Conservation (phyloP, 2,888 invertebrate species). For the Tuta absoluta region DNA sequence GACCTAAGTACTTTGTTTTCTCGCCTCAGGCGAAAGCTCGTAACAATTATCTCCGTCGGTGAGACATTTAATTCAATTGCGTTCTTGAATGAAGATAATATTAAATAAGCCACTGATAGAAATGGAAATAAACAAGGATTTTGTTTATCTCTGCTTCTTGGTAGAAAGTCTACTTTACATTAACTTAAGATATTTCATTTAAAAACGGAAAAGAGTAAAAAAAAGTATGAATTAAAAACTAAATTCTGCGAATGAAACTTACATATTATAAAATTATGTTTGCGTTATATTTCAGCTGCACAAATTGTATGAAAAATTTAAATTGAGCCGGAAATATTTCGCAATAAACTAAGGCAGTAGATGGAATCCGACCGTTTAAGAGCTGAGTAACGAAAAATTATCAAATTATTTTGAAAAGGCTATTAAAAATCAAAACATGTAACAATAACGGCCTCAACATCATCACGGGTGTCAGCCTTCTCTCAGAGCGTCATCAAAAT, state of each 20-base stretch:
- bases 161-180: neutral
- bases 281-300: no score
- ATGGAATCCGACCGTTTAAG: no score
- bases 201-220: no score
- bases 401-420: neutral
- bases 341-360: no score
- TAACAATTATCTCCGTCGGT: constrained; percentile 2
- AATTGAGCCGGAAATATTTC: no score
- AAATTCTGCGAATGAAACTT: no score
- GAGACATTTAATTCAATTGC: constrained; percentile 13
- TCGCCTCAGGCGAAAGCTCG: neutral
- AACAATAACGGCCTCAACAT: neutral
- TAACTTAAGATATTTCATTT: no score
- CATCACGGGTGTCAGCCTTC: neutral
- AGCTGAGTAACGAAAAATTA: no score
- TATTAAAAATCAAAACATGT: neutral
- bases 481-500: neutral
- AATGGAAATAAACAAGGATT: neutral
- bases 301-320: no score
- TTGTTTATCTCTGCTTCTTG: neutral
- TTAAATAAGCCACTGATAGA: neutral
- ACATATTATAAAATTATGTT: no score
- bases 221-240: no score
- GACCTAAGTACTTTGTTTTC: neutral
- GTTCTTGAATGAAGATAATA: constrained; percentile 8